Base-by-base conservation (phyloP, 2,888 invertebrate genomes). In the Lasioglossum vierecki region DNA sequence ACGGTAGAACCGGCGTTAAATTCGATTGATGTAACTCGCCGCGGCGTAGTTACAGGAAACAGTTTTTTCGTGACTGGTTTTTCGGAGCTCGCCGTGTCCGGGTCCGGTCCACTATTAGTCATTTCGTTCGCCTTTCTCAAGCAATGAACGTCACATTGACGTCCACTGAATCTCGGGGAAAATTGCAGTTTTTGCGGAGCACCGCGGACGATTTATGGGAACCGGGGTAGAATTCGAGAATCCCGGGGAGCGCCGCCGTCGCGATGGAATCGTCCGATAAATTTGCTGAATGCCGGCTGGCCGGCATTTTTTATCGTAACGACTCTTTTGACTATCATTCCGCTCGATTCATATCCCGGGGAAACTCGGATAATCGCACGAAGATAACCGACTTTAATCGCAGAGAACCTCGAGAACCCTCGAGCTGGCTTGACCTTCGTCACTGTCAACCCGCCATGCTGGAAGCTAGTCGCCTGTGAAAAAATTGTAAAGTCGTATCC, bases 231-330 rank as follows among this genome's bases (percentile, higher is more conserved):
- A 80, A 60, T 68, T 53, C n/a, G 63, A 66, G 76, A 44, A 71
- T 15, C 75, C 72, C 39, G 39, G 39, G 68, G 4, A 22, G 68
- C 60, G 13, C 26, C 57, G 6, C 66, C 68, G 39, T 11, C 70
- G 73, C 80, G 83, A 83, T 80, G 63, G 80, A 80, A 66, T 57
- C 72, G 80, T 72, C 76, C 75, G 83, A 84, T 87, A 86, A 86
- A 86, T 91, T 88, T 57, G 63, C 35, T 26, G 72, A 79, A 80
- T 74, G 63, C 75, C 70, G 80, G 53, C 26, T 75, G 74, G 77
- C 26, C 77, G 70, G 77, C 83, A 81, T 82, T 79, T 75, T 75
- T 74, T 80, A 82, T 82, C 73, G 46, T 60, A 82, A 76, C 81
- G 73, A 77, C 70, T 60, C 70, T 77, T 77, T 82, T 70, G 74